phyloP scores from a whole-genome alignment of 2,113 vertebrate species.

The Dunckerocampus dactyliophorus region DNA sequence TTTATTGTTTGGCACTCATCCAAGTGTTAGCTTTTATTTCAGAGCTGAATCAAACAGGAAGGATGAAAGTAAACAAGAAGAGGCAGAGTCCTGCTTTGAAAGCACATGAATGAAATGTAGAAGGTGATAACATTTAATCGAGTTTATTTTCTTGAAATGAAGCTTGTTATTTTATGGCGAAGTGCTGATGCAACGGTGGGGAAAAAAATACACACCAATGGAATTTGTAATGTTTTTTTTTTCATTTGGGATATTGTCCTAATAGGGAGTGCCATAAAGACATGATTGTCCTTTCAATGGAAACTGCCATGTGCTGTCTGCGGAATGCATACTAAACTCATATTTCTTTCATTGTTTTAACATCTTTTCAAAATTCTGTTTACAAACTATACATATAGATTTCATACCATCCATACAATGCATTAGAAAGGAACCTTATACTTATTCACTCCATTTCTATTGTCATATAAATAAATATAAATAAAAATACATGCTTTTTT shows the following conservation, averaged over 20 bases:
- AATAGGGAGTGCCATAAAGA: not conserved
- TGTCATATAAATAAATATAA: no score
- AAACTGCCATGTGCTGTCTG: not conserved
- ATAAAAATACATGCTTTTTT: no score
- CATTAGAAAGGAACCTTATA: no score
- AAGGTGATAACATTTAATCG: slow-evolving; percentile 24
- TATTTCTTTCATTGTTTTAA: no score
- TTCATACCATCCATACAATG: no score
- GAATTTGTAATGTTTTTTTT: not conserved
- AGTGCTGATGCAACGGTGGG: not conserved
- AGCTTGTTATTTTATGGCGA: slow-evolving; percentile 14
- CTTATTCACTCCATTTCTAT: no score
- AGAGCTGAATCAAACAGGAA: slow-evolving; percentile 55
- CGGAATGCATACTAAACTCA: not conserved
- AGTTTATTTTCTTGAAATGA: slow-evolving; percentile 34
- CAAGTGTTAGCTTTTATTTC: slow-evolving; percentile 47
- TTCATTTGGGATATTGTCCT: slow-evolving; percentile 4
- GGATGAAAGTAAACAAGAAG: slow-evolving; percentile 48
- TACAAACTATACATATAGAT: no score
- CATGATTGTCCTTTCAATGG: not conserved
- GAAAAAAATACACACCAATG: not conserved
- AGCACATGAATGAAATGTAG: slow-evolving; percentile 33
- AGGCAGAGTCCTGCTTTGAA: slow-evolving; percentile 39
- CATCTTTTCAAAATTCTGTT: no score
- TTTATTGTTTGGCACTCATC: slow-evolving; percentile 61